Evolutionary conservation across 2,888 invertebrate genomes (phyloP).

Genomic region (Himalopsyche anomala): DNA sequence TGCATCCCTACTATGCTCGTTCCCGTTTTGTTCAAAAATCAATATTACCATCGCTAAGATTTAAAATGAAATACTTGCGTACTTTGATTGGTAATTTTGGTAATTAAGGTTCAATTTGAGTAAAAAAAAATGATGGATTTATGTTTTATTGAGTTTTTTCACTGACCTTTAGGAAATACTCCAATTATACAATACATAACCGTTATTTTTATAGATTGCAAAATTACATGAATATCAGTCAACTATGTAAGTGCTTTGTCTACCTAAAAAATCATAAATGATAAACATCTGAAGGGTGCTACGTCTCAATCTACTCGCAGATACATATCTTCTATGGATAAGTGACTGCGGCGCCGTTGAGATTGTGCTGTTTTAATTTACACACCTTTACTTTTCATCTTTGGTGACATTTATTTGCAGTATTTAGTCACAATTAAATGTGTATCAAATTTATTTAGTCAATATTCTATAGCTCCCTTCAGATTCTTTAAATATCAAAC

Average conservation of each 20-base stretch:
- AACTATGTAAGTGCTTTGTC: constrained; percentile 34
- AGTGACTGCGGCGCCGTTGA: too few species aligned
- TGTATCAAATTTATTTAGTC: too few species aligned
- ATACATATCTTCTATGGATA: too few species aligned
- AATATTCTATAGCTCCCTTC: not conserved
- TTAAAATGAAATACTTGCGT: too few species aligned
- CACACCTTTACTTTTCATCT: too few species aligned
- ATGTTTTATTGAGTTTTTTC: constrained; percentile 19
- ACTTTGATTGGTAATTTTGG: too few species aligned
- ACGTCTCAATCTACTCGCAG: not conserved
- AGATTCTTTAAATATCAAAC: constrained; percentile 7
- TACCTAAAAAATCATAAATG: not conserved
- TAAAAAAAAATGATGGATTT: too few species aligned
- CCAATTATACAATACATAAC: constrained; percentile 23
- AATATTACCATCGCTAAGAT: not conserved
- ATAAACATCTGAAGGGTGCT: constrained; percentile 1
- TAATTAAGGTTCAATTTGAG: too few species aligned
- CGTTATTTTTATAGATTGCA: constrained; percentile 1
- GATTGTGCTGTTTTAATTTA: too few species aligned
- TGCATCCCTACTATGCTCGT: not conserved
- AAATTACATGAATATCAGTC: constrained; percentile 25
- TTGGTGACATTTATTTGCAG: too few species aligned
- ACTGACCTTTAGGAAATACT: not conserved
- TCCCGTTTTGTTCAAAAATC: not conserved
- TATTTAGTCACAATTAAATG: too few species aligned